Evolutionary conservation across 2,113 vertebrate species (phyloP), one percentile per base, ranked within the genome.

Genomic region (Rhinichthys klamathensis): DNA sequence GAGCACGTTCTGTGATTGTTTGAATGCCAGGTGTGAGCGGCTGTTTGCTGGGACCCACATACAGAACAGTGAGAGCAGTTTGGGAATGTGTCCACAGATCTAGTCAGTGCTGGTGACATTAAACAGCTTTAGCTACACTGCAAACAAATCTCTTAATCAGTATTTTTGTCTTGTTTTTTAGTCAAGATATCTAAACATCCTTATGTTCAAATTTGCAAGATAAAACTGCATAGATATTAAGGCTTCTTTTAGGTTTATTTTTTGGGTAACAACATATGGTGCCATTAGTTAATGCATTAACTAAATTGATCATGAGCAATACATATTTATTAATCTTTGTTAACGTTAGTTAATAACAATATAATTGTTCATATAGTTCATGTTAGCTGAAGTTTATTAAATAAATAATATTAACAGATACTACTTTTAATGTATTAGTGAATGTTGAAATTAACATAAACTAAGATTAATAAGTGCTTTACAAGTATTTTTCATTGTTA

Each of bases 11-110:
- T 73, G 38, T 77, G 83, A 16, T 65, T 38, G 65, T 44, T 30
- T 58, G 60, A 46, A 65, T 80, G 72, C 87, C 91, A 91, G 91
- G 90, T 94, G 92, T 90, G 75, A 8, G 65, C 91, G 92, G 92
- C 91, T 93, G 92, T 89, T 90, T 4, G 60, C 79, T 51, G 72
- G 60, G 35, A 49, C 87, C 78, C 78, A 67, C 83, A 46, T 81
- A 69, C 13, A 44, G n/a, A 13, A 56, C 21, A 78, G 63, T 32
- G 25, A 6, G 11, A 21, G n/a, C 58, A 61, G 54, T 80, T 63
- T 63, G 79, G 51, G 38, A 85, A 25, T 6, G 23, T 73, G 18
- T 13, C 9, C 10, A 27, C 32, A 67, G 44, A 44, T 54, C 16
- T 54, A 12, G 82, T 90, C 89, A 77, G 63, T 12, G 63, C 56